phyloP scores from a whole-genome alignment of 2,888 invertebrate species.

The Rambutsinella grinnellia region DNA sequence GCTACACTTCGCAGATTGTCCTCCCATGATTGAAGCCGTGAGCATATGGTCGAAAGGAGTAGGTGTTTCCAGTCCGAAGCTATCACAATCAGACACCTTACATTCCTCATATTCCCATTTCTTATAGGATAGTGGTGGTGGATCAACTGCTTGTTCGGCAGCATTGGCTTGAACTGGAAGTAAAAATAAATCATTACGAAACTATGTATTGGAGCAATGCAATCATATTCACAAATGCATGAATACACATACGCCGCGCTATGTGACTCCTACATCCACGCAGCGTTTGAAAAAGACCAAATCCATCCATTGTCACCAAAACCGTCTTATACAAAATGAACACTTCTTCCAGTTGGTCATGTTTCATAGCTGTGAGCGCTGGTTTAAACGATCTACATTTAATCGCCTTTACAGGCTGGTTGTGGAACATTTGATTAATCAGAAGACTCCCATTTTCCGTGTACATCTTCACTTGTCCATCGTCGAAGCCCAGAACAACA shows the following conservation, averaged over 20 bases:
- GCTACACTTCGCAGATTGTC: conserved; percentile 76
- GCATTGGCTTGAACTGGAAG: conserved; percentile 78
- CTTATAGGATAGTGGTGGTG: conserved; percentile 79
- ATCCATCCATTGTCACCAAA: conserved; percentile 82
- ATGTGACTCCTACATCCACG: conserved; percentile 83
- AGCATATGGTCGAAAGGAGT: conserved; percentile 89
- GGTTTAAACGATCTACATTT: conserved; percentile 81
- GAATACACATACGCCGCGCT: conserved; percentile 77
- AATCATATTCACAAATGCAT: background rate
- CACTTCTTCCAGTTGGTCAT: conserved; percentile 77
- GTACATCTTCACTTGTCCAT: conserved; percentile 88
- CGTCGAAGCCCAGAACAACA: conserved; percentile 86
- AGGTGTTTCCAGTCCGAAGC: conserved; percentile 79
- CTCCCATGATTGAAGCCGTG: conserved; percentile 83
- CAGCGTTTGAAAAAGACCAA: conserved; percentile 83
- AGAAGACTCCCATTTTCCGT: conserved; percentile 89
- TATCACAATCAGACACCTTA: conserved; percentile 81
- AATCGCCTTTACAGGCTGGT: conserved; percentile 82
- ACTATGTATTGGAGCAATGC: background rate
- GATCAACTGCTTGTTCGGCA: conserved; percentile 72
- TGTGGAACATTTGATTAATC: conserved; percentile 86
- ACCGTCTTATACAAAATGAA: conserved; percentile 80
- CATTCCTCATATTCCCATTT: conserved; percentile 90
- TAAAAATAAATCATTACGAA: background rate
- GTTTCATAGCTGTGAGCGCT: conserved; percentile 69